Evolutionary conservation across 2,113 vertebrate species (phyloP).

Genomic region (Leuciscus idus): DNA sequence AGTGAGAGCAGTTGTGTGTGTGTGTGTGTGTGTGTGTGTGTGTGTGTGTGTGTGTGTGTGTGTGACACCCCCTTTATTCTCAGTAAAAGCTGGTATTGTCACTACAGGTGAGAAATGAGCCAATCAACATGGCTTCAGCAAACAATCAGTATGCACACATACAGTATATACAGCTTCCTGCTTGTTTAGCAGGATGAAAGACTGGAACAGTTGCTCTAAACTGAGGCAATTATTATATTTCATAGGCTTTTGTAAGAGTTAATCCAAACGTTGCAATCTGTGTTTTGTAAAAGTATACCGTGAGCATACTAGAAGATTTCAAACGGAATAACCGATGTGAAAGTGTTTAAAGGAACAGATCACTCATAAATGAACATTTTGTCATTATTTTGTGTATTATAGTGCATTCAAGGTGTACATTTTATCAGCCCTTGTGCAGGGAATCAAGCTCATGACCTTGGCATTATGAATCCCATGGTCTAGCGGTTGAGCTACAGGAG

Average conservation of each 20-base stretch:
- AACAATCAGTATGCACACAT: neutral
- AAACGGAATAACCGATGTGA: neutral
- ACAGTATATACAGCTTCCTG: neutral
- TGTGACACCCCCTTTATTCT: neutral
- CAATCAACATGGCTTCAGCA: neutral
- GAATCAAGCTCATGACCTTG: slow-evolving; percentile 1
- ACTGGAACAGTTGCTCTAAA: neutral
- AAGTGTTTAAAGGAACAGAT: neutral
- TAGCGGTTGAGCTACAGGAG: neutral
- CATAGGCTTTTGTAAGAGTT: neutral
- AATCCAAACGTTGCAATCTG: neutral
- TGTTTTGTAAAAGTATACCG: neutral
- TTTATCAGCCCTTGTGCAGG: neutral
- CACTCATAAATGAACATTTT: neutral
- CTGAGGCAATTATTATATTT: neutral
- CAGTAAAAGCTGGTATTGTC: neutral
- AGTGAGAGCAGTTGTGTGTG: slow-evolving; percentile 67
- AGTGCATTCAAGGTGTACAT: neutral
- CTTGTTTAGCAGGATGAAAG: neutral
- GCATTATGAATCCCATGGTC: neutral
- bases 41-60: slow-evolving; percentile 11
- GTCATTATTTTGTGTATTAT: neutral
- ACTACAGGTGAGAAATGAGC: neutral
- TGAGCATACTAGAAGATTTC: neutral
- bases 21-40: slow-evolving; percentile 46